Evolutionary conservation across 2,797 vertebrate species (phyloP).

Genomic region (Lagodon rhomboides): DNA sequence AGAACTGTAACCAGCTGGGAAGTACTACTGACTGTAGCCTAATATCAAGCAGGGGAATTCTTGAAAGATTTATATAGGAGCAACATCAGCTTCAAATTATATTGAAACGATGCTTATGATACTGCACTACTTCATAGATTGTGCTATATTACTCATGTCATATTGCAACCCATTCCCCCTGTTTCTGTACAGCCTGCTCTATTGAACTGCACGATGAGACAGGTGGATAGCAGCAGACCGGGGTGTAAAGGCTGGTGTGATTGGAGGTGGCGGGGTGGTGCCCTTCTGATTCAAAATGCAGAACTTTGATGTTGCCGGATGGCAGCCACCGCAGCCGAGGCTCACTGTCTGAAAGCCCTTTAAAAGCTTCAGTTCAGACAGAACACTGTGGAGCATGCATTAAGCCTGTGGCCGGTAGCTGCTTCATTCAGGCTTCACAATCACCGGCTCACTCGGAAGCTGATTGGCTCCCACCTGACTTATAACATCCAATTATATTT

Average conservation of each 20-base stretch:
- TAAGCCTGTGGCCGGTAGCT: background rate
- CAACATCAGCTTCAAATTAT: background rate
- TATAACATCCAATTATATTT: background rate
- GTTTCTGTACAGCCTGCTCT: background rate
- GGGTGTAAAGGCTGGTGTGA: background rate
- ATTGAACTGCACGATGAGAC: background rate
- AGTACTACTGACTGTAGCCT: too few relatives aligned
- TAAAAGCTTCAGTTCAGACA: background rate
- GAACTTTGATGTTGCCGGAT: background rate
- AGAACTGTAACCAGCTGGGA: background rate
- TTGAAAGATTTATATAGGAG: background rate
- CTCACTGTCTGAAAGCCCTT: background rate
- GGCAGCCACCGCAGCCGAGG: background rate
- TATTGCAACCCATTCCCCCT: background rate
- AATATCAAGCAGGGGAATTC: background rate
- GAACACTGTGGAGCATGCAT: too few relatives aligned
- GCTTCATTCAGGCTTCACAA: background rate
- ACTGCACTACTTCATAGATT: background rate
- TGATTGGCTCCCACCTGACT: background rate
- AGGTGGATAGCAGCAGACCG: background rate
- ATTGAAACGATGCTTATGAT: too few relatives aligned
- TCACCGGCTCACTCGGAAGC: background rate
- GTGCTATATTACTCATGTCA: background rate
- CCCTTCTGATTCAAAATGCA: background rate
- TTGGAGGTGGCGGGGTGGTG: too few relatives aligned